These are phyloP conservation scores for Drosophila willistoni DNA, from an alignment of 1,140 invertebrate species.

Conservation along the genomic window DNA sequence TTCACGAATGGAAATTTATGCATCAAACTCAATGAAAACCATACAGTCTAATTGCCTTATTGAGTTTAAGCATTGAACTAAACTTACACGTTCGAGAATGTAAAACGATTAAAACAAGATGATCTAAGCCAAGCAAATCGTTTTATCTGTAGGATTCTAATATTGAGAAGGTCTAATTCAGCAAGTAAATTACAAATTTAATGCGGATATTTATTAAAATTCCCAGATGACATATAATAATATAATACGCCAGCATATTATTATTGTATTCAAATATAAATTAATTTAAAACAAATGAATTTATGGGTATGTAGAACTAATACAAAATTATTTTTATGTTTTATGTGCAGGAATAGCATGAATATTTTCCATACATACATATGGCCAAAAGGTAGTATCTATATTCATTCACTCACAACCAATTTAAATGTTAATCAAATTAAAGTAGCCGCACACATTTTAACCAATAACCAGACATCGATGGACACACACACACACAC, in stretches of 20 bases:
- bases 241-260: too few relatives aligned
- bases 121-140: too few relatives aligned
- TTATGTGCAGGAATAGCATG: neutral
- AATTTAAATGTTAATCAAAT: slow-evolving; percentile 78
- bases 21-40: slow-evolving; percentile 29
- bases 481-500: slow-evolving; percentile 1
- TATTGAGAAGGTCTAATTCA: too few relatives aligned
- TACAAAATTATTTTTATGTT: neutral
- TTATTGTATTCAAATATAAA: neutral
- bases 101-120: neutral
- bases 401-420: slow-evolving; percentile 33
- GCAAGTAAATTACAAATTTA: too few relatives aligned
- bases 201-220: too few relatives aligned
- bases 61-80: neutral
- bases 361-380: slow-evolving; percentile 10
- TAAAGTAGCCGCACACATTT: slow-evolving; percentile 61
- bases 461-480: slow-evolving; percentile 35
- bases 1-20: slow-evolving; percentile 54
- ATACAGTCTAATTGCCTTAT: neutral
- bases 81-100: neutral
- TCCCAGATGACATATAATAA: too few relatives aligned
- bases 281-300: neutral
- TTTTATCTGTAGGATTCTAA: too few relatives aligned
- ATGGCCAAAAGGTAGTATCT: slow-evolving; percentile 21
- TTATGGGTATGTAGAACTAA: neutral